Conservation (phyloP, 30 jellyfish, hydroid and myxozoan genomes). For the Aurelia sp. region DNA sequence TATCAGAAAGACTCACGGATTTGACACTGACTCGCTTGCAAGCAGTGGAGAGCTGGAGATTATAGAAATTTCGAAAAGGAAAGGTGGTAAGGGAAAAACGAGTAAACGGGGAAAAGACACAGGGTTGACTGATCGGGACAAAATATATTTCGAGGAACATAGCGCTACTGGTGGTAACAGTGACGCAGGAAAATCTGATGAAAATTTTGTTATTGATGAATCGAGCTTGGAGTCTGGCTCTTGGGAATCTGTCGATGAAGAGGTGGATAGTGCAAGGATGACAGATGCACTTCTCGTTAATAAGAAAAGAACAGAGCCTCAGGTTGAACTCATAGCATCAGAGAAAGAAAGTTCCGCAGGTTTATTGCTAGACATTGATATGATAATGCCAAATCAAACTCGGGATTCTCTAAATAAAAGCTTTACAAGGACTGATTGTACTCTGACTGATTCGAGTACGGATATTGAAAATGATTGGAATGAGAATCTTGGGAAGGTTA, state of each 20-base stretch:
- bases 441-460: constrained; percentile 31
- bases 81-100: neutral
- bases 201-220: neutral
- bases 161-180: neutral
- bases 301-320: neutral
- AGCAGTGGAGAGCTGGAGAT: no score
- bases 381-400: neutral
- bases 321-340: neutral
- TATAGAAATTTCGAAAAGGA: neutral
- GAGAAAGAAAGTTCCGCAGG: no score
- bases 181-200: neutral
- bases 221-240: neutral
- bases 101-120: neutral
- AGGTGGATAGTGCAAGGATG: neutral
- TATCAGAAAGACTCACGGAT: neutral
- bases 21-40: neutral
- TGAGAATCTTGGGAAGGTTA: neutral
- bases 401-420: neutral
- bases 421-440: neutral
- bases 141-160: no score
- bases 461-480: constrained; percentile 28
- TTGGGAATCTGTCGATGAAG: neutral
- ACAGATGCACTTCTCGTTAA: neutral
- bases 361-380: neutral
- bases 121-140: neutral